Conservation (phyloP, 2,888 invertebrate species). For the Xestia xanthographa region DNA sequence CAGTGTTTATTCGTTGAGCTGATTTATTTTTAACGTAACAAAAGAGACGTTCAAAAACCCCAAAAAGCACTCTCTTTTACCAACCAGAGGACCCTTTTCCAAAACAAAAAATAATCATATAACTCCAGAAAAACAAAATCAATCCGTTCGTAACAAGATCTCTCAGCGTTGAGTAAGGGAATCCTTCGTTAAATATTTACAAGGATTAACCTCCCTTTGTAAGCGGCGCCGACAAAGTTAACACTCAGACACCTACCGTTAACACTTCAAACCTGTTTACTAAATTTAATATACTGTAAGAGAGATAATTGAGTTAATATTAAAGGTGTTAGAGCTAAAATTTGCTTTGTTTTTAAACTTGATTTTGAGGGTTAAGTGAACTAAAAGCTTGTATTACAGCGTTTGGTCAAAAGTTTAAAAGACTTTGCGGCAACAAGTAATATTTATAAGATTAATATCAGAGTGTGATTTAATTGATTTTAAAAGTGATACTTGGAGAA, state of each 20-base stretch:
- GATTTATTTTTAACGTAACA: background rate
- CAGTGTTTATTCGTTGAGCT: background rate
- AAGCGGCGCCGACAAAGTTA: slow-evolving; percentile 38
- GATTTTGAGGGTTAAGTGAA: slow-evolving; percentile 11
- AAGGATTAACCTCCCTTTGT: slow-evolving; percentile 43
- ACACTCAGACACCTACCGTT: slow-evolving; percentile 57
- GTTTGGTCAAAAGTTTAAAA: background rate
- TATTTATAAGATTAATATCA: background rate
- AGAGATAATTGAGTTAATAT: slow-evolving; percentile 37
- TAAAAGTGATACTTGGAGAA: background rate
- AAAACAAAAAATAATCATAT: slow-evolving; percentile 10
- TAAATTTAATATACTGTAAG: slow-evolving; percentile 42
- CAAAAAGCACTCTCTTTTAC: background rate
- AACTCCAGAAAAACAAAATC: slow-evolving; percentile 37
- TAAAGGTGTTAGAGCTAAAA: slow-evolving; percentile 35
- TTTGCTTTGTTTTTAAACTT: slow-evolving; percentile 26
- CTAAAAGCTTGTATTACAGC: background rate
- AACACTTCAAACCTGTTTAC: slow-evolving; percentile 58
- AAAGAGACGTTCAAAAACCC: background rate
- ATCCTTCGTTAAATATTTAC: slow-evolving; percentile 66
- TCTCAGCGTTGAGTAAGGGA: slow-evolving; percentile 37
- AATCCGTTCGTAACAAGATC: slow-evolving; percentile 35
- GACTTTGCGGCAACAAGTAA: background rate
- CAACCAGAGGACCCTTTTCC: background rate
- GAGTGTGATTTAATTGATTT: background rate